Evolutionary conservation across 2,888 invertebrate genomes (phyloP).

Genomic region (Autographa pulchrina): DNA sequence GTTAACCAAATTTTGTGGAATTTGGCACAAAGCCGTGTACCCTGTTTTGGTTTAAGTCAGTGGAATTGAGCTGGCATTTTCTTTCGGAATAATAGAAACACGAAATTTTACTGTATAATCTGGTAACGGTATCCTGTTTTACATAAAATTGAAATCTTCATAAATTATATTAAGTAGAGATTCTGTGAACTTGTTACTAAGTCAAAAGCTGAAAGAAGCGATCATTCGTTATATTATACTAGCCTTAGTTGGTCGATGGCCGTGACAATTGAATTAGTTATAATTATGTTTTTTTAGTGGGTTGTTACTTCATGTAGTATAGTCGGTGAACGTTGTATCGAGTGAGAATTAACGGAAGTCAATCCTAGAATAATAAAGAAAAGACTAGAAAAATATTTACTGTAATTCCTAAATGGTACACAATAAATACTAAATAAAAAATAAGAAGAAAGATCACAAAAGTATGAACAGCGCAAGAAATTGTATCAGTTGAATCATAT

Average conservation of each 20-base stretch:
- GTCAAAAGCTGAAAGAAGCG: neutral
- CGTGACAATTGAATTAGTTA: no score
- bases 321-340: no score
- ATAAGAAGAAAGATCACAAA: neutral
- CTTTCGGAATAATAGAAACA: conserved; percentile 25
- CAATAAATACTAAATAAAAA: neutral
- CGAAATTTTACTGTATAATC: neutral
- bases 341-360: no score
- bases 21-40: conserved; percentile 56
- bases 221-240: no score
- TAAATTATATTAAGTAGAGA: neutral
- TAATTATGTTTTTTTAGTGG: no score
- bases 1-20: conserved; percentile 65
- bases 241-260: no score
- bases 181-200: neutral
- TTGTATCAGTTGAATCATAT: conserved; percentile 37
- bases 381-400: neutral
- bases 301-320: no score
- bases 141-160: neutral
- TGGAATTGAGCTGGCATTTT: conserved; percentile 31
- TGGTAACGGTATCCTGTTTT: neutral
- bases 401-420: neutral
- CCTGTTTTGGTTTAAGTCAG: conserved; percentile 46
- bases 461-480: conserved; percentile 18
- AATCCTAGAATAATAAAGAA: no score